A percentile compares a stretch with the other conserved stretches of the same genome.
Conservation (phyloP, 1,140 invertebrate genomes). For the Leptinotarsa texana region DNA sequence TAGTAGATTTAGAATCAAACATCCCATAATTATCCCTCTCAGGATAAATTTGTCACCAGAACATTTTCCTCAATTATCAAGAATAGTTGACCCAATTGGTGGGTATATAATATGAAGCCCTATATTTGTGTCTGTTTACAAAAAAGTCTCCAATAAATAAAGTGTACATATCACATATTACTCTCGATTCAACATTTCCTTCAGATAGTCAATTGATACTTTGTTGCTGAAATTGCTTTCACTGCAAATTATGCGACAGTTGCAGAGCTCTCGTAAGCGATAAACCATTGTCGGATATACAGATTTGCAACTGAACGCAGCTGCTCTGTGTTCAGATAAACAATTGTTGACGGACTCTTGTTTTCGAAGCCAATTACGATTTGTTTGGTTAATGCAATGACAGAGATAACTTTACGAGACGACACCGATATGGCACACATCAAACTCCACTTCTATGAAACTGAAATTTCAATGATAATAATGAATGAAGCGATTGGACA, state of each 20-base stretch:
- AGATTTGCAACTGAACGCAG: neutral
- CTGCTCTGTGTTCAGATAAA: neutral
- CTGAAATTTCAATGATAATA: too few relatives aligned
- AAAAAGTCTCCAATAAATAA: neutral
- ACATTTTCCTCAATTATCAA: too few relatives aligned
- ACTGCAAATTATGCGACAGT: neutral
- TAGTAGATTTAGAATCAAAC: too few relatives aligned
- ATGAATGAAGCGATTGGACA: too few relatives aligned
- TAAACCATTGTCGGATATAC: neutral
- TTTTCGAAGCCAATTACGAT: neutral
- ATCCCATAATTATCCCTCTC: too few relatives aligned
- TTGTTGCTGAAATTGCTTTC: neutral
- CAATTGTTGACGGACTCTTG: neutral
- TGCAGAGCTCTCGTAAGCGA: neutral
- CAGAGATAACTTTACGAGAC: neutral
- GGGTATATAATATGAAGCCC: too few relatives aligned
- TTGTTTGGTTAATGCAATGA: neutral
- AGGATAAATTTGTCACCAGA: too few relatives aligned
- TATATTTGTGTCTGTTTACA: too few relatives aligned
- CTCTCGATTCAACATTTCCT: neutral
- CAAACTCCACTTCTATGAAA: too few relatives aligned
- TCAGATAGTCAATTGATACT: neutral
- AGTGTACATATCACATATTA: neutral
- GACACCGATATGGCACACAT: conserved; percentile 1
- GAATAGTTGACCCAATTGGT: too few relatives aligned